These are phyloP conservation scores for Miichthys miiuy DNA, from an alignment of 2,797 vertebrate genomes.

Conservation along the genomic window DNA sequence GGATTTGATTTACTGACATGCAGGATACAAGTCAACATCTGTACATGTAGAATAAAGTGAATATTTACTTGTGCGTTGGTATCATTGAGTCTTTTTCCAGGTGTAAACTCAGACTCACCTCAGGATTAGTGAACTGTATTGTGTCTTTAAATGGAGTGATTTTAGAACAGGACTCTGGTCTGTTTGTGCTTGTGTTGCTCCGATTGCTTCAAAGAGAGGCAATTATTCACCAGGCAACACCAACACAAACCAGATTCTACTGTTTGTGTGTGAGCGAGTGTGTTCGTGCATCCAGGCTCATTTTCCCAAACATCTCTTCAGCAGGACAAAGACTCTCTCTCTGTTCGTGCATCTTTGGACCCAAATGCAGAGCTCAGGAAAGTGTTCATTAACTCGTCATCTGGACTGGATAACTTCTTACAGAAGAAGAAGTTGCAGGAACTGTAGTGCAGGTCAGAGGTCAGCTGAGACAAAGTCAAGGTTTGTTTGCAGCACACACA, in stretches of 20 bases:
- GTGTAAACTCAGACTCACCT: too few species aligned
- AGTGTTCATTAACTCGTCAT: background rate
- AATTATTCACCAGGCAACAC: constrained; percentile 62
- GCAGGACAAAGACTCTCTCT: constrained; percentile 7
- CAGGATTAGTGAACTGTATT: background rate
- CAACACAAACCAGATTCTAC: constrained; percentile 15
- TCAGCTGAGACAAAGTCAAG: background rate
- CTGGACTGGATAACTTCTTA: background rate
- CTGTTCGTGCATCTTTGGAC: constrained; percentile 1
- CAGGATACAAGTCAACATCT: too few species aligned
- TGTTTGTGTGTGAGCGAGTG: constrained; percentile 16
- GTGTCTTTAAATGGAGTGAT: constrained; percentile 8
- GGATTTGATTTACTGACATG: too few species aligned
- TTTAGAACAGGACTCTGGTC: constrained; percentile 25
- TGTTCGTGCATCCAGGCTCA: constrained; percentile 33
- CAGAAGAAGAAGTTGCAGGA: background rate
- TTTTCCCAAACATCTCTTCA: constrained; percentile 48
- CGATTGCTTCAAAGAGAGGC: constrained; percentile 38
- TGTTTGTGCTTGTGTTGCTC: constrained; percentile 56
- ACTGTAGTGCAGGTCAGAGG: constrained; percentile 7
- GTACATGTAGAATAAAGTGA: too few species aligned
- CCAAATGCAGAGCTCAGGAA: background rate
- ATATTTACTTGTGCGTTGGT: too few species aligned
- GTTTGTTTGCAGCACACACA: background rate
- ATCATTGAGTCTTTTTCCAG: too few species aligned